These are phyloP conservation scores for Sapajus apella DNA, from an alignment of 2,113 vertebrate genomes.

Conservation along the genomic window DNA sequence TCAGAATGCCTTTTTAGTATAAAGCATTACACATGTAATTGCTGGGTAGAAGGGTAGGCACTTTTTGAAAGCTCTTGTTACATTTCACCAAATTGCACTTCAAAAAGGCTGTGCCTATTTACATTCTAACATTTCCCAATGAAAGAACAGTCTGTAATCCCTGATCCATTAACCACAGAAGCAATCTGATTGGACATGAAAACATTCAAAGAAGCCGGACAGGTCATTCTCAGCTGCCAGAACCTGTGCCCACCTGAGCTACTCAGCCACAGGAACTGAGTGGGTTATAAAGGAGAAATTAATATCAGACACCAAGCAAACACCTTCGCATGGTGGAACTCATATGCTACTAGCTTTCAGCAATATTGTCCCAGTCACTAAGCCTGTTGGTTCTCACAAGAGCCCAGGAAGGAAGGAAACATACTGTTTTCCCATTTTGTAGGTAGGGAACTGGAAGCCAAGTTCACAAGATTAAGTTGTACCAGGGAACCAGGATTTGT, in stretches of 20 bases:
- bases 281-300: not conserved
- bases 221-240: not conserved
- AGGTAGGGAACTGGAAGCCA: not conserved
- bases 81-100: not conserved
- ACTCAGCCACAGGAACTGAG: not conserved
- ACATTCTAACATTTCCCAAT: not conserved
- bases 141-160: not conserved
- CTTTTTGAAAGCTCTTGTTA: not conserved
- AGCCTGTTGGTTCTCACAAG: not conserved
- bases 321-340: not conserved
- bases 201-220: not conserved
- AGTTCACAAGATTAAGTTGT: rapidly evolving
- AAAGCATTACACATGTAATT: not conserved
- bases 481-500: not conserved
- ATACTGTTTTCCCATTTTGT: not conserved
- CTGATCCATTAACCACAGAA: not conserved
- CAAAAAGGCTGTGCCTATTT: not conserved
- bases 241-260: not conserved
- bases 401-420: not conserved
- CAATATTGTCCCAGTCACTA: not conserved
- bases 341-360: not conserved
- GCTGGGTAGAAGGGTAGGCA: not conserved
- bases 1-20: not conserved
- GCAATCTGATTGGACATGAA: too few species aligned
- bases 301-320: not conserved